Evolutionary conservation across 2,113 vertebrate genomes (phyloP), one percentile per base, ranked within the genome.

Genomic region (Cettia cetti): DNA sequence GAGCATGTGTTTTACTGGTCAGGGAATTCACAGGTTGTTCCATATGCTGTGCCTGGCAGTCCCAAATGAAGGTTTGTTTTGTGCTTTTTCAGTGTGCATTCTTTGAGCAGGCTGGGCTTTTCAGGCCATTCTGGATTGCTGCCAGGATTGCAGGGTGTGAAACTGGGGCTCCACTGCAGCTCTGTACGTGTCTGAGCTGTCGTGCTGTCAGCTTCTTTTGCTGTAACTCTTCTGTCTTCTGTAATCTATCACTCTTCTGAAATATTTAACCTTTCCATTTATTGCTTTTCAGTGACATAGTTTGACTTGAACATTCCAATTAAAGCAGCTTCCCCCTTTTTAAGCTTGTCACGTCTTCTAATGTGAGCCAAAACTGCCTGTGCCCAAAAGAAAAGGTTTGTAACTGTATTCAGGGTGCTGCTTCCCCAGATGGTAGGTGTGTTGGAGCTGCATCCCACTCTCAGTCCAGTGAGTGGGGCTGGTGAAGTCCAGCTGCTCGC

Each of bases 11-110:
- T 22, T 30, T 11, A 13, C 31, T 37, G 59, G 22, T 49, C 52
- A 68, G 66, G 61, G 24, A 7, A 52, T 84, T 68, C 84, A 81
- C 53, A 68, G 68, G 28, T 40, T 78, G 63, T 95, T 95, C 91
- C 71, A 5, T 33, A 26, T 28, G 66, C 81, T 72, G 59, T 72
- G 80, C 89, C 76, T 35, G 2, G 64, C 40, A 26, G 37, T 30
- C 63, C 94, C 71, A 8, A 1, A 10, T 9, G 40, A 61, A 89
- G 35, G 21, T 59, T 89, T 85, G 10, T 72, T 77, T 63, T 15
- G 37, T 90, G 28, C 88, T 94, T 80, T 92, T 74, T 87, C 76
- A 87, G 42, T 2, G 15, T 44, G 50, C 90, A 50, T 97, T 97
- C 76, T 21, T 96, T 8, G 59, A 24, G 79, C 76, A 77, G 94